Percentiles rank a stretch among this genome's conserved stretches.
Evolutionary conservation across 2,888 invertebrate species (phyloP).

Genomic region (Dolomedes plantarius): DNA sequence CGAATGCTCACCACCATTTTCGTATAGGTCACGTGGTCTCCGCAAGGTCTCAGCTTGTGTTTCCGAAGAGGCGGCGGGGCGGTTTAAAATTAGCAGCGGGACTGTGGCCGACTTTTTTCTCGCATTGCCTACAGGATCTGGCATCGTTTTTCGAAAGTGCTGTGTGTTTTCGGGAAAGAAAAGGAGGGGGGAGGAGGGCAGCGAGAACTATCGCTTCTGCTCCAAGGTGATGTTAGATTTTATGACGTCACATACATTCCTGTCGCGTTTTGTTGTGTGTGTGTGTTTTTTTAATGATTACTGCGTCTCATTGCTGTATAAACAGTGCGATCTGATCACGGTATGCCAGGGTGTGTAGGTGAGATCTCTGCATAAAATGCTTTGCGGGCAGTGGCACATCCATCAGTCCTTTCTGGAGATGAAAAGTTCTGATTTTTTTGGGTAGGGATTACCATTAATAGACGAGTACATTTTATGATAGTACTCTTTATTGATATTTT

Average conservation of each 20-base stretch:
- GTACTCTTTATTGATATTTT: no score
- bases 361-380: no score
- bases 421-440: no score
- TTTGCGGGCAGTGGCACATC: no score
- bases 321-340: no score
- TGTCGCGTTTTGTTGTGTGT: background rate
- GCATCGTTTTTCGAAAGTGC: background rate
- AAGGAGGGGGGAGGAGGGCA: background rate
- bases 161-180: background rate
- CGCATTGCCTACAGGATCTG: background rate
- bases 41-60: background rate
- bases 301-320: background rate
- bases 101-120: background rate
- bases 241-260: background rate
- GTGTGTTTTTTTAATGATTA: background rate
- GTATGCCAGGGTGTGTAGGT: no score
- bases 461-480: no score
- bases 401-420: no score
- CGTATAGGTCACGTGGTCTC: background rate
- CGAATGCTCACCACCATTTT: background rate
- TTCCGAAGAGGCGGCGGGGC: background rate
- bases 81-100: background rate
- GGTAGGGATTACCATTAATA: no score
- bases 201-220: background rate
- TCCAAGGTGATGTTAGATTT: background rate